Base-by-base conservation (phyloP, 2,888 invertebrate species). In the Phaonia tiefii region DNA sequence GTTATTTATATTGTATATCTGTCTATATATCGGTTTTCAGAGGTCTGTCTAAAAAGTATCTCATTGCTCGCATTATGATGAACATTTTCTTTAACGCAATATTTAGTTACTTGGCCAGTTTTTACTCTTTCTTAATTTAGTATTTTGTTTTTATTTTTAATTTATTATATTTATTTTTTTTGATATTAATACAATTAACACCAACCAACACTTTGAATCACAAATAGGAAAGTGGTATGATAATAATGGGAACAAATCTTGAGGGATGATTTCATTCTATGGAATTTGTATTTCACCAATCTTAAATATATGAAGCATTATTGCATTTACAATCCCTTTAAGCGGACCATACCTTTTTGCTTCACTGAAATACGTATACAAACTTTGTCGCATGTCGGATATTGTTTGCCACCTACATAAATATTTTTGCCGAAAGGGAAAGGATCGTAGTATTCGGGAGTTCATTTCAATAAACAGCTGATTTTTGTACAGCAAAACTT, bases 71-170 rank as follows among this genome's bases (percentile, higher is more conserved):
- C 63, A 49, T 54, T 49, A 70, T 60, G 44, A 60, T 46, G 51
- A 2, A 56, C n/a, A 67, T 70, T 77, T 73, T 42, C 25, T 70
- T 42, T 3, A 42, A 67, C 72, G 39, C 26, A 58, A 70, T 74
- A 66, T 42, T 31, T 58, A 39, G 56, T 54, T 75, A 72, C 56
- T 72, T 72, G 72, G 72, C 72, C 69, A 73, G 51, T 80, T 79
- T 74, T 75, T 60, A 1, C 67, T 72, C 65, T 60, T 67, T 67
- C 58, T 42, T 37, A 63, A 54, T 42, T 42, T 25, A n/a, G 31
- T 15, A 11, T 22, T 42, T 54, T 54, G 7, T 54, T 54, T 54
- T 0, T 49, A 20, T 20, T 13, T 20, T 49, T 20, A 1, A 26
- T n/a, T 42, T 25, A n/a, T 25, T 15, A 11, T 22, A n/a, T 25